Conservation (phyloP, 2,113 vertebrate species). For the Morone saxatilis region DNA sequence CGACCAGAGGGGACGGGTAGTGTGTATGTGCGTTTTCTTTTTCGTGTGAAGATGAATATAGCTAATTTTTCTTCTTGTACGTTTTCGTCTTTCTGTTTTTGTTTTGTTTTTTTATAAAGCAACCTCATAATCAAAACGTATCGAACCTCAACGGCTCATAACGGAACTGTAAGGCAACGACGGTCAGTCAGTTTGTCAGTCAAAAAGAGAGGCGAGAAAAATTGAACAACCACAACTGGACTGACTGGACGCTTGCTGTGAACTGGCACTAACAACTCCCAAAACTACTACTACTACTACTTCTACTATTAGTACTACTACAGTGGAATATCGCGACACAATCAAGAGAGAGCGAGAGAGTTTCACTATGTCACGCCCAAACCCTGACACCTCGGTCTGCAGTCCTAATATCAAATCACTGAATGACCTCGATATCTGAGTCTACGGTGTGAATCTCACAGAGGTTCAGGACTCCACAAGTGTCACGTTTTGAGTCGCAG, state of each 20-base stretch:
- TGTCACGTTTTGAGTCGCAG: not conserved
- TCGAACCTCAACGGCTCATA: conserved; percentile 79
- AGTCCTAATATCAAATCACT: not conserved
- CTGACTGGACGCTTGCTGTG: conserved; percentile 33
- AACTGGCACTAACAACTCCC: conserved; percentile 71
- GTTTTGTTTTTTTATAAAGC: conserved; percentile 46
- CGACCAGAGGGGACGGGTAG: conserved; percentile 1
- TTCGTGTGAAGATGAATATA: conserved; percentile 44
- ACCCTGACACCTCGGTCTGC: not conserved
- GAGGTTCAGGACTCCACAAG: not conserved
- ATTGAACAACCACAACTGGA: conserved; percentile 36
- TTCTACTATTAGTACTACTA: conserved; percentile 54
- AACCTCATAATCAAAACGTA: conserved; percentile 81
- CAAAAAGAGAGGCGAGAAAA: not conserved
- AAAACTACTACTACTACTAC: conserved; percentile 65
- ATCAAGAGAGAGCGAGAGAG: conserved; percentile 46
- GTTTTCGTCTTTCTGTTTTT: conserved; percentile 41
- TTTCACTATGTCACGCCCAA: not conserved
- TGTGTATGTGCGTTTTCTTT: conserved; percentile 23
- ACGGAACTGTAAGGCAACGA: conserved; percentile 56
- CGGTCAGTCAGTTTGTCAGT: conserved; percentile 3
- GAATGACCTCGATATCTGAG: too few species aligned
- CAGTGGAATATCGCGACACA: conserved; percentile 35
- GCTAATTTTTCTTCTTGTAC: conserved; percentile 59
- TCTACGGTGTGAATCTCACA: too few species aligned